Evolutionary conservation across 2,888 invertebrate genomes (phyloP).

Genomic region (Sisyra terminalis): DNA sequence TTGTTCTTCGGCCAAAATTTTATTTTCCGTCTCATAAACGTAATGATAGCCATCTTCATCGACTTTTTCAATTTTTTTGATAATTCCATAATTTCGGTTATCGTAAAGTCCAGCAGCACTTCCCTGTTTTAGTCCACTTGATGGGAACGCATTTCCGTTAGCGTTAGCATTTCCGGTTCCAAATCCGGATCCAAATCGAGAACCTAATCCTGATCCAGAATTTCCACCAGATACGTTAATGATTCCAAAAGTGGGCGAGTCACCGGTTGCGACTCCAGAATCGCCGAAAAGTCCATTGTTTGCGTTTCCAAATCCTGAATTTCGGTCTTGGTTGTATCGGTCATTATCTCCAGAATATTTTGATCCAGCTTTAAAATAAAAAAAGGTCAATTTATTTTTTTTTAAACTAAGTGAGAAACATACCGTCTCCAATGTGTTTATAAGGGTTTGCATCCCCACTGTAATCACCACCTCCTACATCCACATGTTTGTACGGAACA

Average conservation of each 20-base stretch:
- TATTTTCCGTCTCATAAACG: slow-evolving; percentile 32
- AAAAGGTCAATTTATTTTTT: too few species aligned
- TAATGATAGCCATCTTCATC: slow-evolving; percentile 23
- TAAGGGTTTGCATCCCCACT: slow-evolving; percentile 10
- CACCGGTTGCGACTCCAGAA: too few species aligned
- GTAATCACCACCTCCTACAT: slow-evolving; percentile 16
- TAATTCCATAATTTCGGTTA: slow-evolving; percentile 29
- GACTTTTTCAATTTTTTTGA: slow-evolving; percentile 29
- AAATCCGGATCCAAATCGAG: not conserved
- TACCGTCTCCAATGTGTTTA: not conserved
- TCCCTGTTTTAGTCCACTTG: slow-evolving; percentile 13
- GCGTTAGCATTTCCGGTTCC: not conserved
- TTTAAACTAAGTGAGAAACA: too few species aligned
- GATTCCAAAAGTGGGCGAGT: too few species aligned
- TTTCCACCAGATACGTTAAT: not conserved
- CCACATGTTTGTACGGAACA: slow-evolving; percentile 7
- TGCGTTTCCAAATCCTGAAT: slow-evolving; percentile 2
- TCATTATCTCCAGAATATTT: slow-evolving; percentile 3
- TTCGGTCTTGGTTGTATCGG: slow-evolving; percentile 11
- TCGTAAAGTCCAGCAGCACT: slow-evolving; percentile 20
- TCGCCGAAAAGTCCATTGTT: too few species aligned
- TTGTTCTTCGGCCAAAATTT: slow-evolving; percentile 31
- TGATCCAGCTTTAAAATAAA: not conserved
- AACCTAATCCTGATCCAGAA: slow-evolving; percentile 3
- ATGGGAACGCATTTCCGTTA: slow-evolving; percentile 11